phyloP scores from a whole-genome alignment of 2,113 vertebrate species.

The Coreoperca whiteheadi region DNA sequence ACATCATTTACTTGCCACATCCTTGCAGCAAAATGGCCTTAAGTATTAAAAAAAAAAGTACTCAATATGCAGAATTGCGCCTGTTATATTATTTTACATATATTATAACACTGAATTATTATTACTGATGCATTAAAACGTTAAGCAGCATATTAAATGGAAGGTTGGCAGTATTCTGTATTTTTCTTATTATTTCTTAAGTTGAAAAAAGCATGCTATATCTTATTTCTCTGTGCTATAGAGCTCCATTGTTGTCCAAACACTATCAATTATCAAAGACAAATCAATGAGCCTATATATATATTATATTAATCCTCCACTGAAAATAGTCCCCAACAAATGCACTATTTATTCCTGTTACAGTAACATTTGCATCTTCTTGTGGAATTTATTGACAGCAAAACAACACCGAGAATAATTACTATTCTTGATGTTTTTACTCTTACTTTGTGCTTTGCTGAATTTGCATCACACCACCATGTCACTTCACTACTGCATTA shows the following conservation, averaged over 20 bases:
- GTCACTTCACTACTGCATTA: neutral
- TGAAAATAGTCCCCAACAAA: too few relatives aligned
- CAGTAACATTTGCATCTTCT: too few relatives aligned
- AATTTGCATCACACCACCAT: neutral
- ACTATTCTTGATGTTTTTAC: neutral
- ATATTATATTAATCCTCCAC: too few relatives aligned
- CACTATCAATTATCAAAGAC: too few relatives aligned
- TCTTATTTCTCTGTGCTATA: too few relatives aligned
- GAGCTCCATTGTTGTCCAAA: too few relatives aligned
- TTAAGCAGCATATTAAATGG: neutral
- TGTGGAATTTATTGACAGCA: neutral
- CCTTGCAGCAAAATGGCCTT: neutral
- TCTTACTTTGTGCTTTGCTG: neutral
- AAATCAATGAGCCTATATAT: too few relatives aligned
- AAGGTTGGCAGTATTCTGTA: too few relatives aligned
- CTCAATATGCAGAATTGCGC: neutral
- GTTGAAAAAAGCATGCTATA: too few relatives aligned
- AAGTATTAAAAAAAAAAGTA: neutral
- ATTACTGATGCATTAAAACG: neutral
- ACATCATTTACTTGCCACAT: conserved; percentile 1
- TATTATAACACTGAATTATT: neutral
- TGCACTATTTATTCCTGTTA: too few relatives aligned
- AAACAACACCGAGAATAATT: neutral
- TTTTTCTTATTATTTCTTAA: conserved; percentile 6
- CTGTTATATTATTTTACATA: neutral